Percentiles rank a stretch among this genome's conserved stretches.
Conservation (phyloP, 2,888 invertebrate genomes). For the Hypena proboscidalis region DNA sequence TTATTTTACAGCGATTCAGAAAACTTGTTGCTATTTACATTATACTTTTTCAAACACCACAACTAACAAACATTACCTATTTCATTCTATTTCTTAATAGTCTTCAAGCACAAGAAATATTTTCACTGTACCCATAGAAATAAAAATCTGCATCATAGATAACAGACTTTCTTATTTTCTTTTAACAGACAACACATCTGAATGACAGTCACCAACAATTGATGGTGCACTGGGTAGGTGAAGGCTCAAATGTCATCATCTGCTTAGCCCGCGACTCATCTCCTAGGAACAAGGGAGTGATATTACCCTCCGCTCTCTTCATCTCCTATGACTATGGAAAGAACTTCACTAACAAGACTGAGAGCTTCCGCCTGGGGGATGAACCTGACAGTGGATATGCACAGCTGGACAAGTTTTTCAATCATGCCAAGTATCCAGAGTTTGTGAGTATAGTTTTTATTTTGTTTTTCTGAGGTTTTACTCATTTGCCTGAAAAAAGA, state of each 20-base stretch:
- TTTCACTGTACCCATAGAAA: no score
- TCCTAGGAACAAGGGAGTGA: constrained; percentile 76
- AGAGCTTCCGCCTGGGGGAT: constrained; percentile 86
- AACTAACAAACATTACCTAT: no score
- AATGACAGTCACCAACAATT: constrained; percentile 95
- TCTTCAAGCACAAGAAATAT: no score
- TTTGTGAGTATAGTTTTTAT: constrained; percentile 87
- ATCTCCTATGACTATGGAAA: constrained; percentile 95
- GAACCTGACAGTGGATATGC: constrained; percentile 85
- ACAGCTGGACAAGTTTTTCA: constrained; percentile 93
- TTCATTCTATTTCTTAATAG: no score
- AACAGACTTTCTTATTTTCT: no score
- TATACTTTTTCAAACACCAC: no score
- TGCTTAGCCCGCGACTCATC: constrained; percentile 92
- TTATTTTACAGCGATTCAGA: no score
- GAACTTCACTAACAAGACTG: constrained; percentile 90
- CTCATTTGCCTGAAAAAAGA: not conserved
- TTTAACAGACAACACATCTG: constrained; percentile 88
- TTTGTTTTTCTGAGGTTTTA: not conserved
- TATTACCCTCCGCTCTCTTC: constrained; percentile 92
- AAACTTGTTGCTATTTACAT: no score
- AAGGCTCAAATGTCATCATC: constrained; percentile 94
- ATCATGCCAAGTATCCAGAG: constrained; percentile 91
- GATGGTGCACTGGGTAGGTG: constrained; percentile 97
- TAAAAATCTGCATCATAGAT: no score